Percentiles rank a stretch among this genome's conserved stretches.
Conservation (phyloP, 2,797 vertebrate genomes). For the Heterohyrax brucei region DNA sequence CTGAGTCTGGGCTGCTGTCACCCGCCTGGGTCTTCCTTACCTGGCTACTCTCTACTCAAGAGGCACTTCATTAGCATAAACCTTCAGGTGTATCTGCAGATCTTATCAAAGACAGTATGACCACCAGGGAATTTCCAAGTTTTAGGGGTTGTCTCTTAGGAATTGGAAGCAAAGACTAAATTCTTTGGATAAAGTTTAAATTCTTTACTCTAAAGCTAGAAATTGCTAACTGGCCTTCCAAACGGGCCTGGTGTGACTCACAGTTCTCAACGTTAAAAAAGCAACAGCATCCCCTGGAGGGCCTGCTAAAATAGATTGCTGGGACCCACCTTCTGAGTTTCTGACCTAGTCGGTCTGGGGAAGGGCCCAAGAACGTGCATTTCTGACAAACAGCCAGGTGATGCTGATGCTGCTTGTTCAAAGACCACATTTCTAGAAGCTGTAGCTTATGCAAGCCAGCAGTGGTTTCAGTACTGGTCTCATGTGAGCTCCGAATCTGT, state of each 20-base stretch:
- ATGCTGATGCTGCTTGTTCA: neutral
- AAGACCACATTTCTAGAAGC: neutral
- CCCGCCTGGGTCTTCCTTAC: no score
- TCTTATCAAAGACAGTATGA: no score
- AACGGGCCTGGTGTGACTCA: neutral
- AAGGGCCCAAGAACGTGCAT: neutral
- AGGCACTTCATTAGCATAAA: no score
- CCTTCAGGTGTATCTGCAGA: no score
- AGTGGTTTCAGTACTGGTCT: neutral
- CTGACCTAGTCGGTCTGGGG: neutral
- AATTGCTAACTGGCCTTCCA: neutral
- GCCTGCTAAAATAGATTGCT: neutral
- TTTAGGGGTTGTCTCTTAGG: no score
- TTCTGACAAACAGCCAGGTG: neutral
- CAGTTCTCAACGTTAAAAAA: neutral
- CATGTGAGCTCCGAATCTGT: neutral
- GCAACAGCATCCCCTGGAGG: neutral
- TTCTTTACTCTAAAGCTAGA: no score
- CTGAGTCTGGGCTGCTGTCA: no score
- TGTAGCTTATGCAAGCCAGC: neutral
- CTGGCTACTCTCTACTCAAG: no score
- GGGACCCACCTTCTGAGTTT: neutral
- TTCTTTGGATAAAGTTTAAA: no score
- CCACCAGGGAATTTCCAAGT: no score
- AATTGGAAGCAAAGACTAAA: no score